A percentile compares a stretch with the other conserved stretches of the same genome.
These are phyloP conservation scores for Calyptomena viridis DNA, from an alignment of 2,113 vertebrate genomes.

Conservation along the genomic window DNA sequence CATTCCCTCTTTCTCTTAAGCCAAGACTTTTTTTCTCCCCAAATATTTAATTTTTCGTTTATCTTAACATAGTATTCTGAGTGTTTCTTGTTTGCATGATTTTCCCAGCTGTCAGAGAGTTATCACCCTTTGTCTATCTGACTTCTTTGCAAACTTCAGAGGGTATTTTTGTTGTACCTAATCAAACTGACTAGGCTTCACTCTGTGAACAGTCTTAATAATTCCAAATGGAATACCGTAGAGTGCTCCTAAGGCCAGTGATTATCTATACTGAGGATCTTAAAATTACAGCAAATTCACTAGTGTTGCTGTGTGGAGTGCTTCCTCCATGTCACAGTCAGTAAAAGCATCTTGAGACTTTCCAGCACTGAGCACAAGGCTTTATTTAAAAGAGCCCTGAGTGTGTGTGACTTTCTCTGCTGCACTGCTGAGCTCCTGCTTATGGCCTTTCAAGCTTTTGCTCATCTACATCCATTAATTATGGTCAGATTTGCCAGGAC, in stretches of 20 bases:
- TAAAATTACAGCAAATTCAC: neutral
- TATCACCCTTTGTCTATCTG: neutral
- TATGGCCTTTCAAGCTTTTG: neutral
- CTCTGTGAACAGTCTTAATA: neutral
- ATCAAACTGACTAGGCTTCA: neutral
- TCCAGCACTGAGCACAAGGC: neutral
- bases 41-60: neutral
- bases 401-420: neutral
- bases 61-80: neutral
- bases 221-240: neutral
- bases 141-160: neutral
- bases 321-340: neutral
- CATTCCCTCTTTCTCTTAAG: neutral
- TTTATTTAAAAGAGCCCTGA: neutral
- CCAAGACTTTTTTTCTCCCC: neutral
- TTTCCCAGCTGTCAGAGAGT: neutral
- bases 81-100: neutral
- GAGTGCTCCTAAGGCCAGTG: neutral
- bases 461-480: neutral
- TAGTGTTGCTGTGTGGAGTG: neutral
- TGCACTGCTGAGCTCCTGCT: neutral
- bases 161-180: neutral
- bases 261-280: neutral
- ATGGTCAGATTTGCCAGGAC: neutral
- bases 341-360: neutral